These are phyloP conservation scores for Electrona antarctica DNA, from an alignment of 2,113 vertebrate species.

Conservation along the genomic window DNA sequence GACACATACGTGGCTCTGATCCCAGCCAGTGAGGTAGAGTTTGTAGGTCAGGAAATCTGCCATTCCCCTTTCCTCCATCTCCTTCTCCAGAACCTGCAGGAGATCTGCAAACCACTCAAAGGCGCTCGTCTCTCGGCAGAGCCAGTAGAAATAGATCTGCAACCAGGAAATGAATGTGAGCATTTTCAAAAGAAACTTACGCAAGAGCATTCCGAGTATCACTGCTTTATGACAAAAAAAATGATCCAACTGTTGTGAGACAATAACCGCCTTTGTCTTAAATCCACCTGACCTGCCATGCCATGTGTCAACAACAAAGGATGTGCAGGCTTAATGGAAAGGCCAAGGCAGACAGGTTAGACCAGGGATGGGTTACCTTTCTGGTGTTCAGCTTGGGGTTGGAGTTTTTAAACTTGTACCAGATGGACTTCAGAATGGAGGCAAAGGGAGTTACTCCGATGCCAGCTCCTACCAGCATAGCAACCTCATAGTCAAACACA, in stretches of 20 bases:
- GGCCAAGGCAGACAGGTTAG: neutral
- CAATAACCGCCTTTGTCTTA: neutral
- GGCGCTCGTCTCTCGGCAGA: slow-evolving; percentile 89
- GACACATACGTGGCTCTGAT: slow-evolving; percentile 82
- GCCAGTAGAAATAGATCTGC: slow-evolving; percentile 96
- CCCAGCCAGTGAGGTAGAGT: slow-evolving; percentile 91
- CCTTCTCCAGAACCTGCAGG: slow-evolving; percentile 85
- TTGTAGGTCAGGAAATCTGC: slow-evolving; percentile 87
- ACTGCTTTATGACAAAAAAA: neutral
- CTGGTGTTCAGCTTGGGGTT: slow-evolving; percentile 86
- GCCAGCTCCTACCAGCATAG: slow-evolving; percentile 89
- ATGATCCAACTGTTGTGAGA: neutral
- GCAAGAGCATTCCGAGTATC: neutral
- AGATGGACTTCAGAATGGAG: slow-evolving; percentile 93
- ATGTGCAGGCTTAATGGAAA: neutral
- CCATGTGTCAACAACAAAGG: neutral
- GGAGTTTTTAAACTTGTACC: slow-evolving; percentile 89
- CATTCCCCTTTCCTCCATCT: slow-evolving; percentile 89
- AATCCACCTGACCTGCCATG: neutral
- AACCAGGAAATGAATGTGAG: slow-evolving; percentile 45
- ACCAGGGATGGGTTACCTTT: slow-evolving; percentile 73
- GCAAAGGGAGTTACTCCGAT: slow-evolving; percentile 93
- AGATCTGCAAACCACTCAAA: slow-evolving; percentile 94
- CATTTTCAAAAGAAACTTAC: slow-evolving; percentile 11
- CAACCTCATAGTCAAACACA: slow-evolving; percentile 90